Conservation (phyloP, 2,113 vertebrate species). For the Porphyrio hochstetteri region DNA sequence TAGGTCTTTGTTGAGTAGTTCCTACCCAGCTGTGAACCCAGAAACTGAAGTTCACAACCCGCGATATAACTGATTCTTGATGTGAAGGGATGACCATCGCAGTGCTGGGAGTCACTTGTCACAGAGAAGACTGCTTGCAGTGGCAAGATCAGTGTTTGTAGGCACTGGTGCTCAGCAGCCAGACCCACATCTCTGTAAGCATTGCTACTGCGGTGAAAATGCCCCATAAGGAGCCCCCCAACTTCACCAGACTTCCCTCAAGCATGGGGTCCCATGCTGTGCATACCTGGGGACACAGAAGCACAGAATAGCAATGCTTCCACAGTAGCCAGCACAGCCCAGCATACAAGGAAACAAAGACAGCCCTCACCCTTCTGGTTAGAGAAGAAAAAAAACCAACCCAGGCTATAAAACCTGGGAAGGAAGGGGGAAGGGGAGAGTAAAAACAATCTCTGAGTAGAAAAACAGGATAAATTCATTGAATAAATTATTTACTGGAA, state of each 20-base stretch:
- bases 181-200: background rate
- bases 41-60: background rate
- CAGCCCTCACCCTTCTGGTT: background rate
- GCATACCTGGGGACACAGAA: background rate
- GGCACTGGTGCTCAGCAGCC: background rate
- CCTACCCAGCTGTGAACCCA: background rate
- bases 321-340: background rate
- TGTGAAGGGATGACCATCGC: background rate
- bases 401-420: background rate
- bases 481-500: constrained; percentile 67
- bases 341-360: background rate
- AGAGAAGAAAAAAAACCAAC: background rate
- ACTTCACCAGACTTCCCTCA: background rate
- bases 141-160: background rate
- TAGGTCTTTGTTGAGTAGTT: background rate
- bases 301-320: fast-evolving
- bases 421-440: background rate
- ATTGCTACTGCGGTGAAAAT: fast-evolving
- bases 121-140: background rate
- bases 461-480: constrained; percentile 56
- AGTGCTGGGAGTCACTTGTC: background rate
- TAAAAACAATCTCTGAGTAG: background rate
- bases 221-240: background rate
- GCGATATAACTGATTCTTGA: background rate
- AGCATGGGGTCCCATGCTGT: background rate